Evolutionary conservation across 2,797 vertebrate genomes (phyloP).

Genomic region (Lacerta agilis): DNA sequence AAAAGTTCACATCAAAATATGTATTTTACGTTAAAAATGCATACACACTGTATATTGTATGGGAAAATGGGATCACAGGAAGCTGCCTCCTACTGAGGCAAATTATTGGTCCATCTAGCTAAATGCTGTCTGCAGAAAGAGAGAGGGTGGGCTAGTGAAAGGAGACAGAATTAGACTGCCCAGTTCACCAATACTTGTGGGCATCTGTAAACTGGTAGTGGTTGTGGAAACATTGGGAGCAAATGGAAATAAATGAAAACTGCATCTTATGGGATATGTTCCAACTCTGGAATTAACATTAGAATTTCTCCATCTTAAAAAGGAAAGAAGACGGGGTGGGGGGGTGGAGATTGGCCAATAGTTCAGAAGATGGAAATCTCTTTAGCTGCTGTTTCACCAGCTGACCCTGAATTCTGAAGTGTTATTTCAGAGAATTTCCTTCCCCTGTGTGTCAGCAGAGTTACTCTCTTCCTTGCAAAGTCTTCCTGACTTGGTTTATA

Average conservation of each 20-base stretch:
- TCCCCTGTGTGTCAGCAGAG: constrained; percentile 14
- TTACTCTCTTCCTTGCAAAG: background rate
- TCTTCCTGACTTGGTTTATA: constrained; percentile 17
- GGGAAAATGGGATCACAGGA: no score
- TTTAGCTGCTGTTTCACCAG: background rate
- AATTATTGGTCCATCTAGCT: no score
- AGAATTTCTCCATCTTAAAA: background rate
- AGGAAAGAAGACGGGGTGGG: background rate
- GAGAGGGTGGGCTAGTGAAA: no score
- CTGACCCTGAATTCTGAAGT: background rate
- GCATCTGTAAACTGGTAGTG: background rate
- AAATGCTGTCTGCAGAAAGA: no score
- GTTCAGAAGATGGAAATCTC: background rate
- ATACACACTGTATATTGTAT: no score
- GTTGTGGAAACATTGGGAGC: background rate
- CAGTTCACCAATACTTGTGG: no score
- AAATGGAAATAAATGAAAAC: background rate
- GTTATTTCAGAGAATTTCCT: background rate
- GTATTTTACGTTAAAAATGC: no score
- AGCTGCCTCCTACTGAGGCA: no score
- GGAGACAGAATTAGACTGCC: no score
- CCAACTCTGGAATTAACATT: background rate
- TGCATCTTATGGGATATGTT: background rate
- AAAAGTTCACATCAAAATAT: no score
- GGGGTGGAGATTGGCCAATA: background rate